These are phyloP conservation scores for Tamandua tetradactyla DNA, from an alignment of 2,797 vertebrate genomes.

Conservation along the genomic window DNA sequence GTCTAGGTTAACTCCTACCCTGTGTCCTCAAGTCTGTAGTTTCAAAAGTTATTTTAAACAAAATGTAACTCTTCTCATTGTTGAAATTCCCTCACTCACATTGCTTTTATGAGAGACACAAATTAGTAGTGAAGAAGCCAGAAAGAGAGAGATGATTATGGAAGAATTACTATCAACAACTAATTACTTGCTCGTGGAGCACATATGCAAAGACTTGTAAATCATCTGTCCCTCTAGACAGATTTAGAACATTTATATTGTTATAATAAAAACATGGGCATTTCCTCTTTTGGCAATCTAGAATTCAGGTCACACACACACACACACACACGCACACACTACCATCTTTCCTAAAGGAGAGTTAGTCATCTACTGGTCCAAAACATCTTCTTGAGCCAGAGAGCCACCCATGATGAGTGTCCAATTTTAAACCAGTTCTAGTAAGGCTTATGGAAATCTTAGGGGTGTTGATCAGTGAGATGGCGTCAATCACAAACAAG, in stretches of 20 bases:
- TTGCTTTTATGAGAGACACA: not conserved
- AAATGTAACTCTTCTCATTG: not conserved
- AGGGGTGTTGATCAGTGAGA: not conserved
- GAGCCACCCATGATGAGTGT: not conserved
- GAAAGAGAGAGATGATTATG: not conserved
- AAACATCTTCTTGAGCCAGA: not conserved
- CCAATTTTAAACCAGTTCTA: not conserved
- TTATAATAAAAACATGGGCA: not conserved
- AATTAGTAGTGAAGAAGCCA: not conserved
- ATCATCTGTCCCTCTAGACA: not conserved
- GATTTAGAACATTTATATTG: not conserved
- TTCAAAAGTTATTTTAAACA: not conserved
- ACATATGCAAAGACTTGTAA: not conserved
- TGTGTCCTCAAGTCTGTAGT: not conserved
- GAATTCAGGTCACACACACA: not conserved
- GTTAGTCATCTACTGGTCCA: not conserved
- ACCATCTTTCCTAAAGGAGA: not conserved
- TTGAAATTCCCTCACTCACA: not conserved
- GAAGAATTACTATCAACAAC: not conserved
- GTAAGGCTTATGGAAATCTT: not conserved
- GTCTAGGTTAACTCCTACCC: not conserved
- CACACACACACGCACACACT: too few relatives aligned
- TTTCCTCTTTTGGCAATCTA: not conserved
- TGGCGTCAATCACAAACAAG: not conserved
- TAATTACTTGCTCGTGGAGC: not conserved